Conservation (phyloP, 1,140 invertebrate genomes). For the Nasonia giraulti region DNA sequence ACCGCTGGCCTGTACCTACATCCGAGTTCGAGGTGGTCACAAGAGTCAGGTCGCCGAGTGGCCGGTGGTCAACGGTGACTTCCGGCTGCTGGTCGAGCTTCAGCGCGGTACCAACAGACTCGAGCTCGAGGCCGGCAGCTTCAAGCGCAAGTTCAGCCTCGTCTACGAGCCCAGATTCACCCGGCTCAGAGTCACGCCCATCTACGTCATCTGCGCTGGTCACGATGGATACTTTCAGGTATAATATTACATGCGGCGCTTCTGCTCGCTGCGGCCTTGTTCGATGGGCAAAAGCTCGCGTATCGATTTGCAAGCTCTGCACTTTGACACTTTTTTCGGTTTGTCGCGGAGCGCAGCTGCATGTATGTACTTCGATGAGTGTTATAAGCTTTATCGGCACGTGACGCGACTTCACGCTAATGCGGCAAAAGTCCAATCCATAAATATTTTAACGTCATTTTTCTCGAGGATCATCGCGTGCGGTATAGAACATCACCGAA, state of each 20-base stretch:
- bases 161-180: conserved; percentile 68
- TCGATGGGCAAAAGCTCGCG: neutral
- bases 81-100: conserved; percentile 67
- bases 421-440: neutral
- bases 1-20: conserved; percentile 60
- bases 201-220: conserved; percentile 84
- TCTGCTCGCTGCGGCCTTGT: neutral
- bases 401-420: no score
- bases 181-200: conserved; percentile 76
- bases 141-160: conserved; percentile 62
- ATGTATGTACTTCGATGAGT: no score
- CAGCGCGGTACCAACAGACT: conserved; percentile 65
- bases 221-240: conserved; percentile 87
- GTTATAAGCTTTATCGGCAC: no score
- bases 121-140: conserved; percentile 65
- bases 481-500: no score
- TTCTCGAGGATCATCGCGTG: no score
- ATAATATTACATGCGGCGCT: conserved; percentile 2
- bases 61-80: conserved; percentile 70
- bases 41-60: conserved; percentile 65
- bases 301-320: neutral
- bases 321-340: no score
- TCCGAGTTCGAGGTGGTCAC: conserved; percentile 62
- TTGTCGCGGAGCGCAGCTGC: no score
- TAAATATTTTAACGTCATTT: neutral